Evolutionary conservation across 2,113 vertebrate species (phyloP), one percentile per base, ranked within the genome.

Genomic region (Alethe diademata): DNA sequence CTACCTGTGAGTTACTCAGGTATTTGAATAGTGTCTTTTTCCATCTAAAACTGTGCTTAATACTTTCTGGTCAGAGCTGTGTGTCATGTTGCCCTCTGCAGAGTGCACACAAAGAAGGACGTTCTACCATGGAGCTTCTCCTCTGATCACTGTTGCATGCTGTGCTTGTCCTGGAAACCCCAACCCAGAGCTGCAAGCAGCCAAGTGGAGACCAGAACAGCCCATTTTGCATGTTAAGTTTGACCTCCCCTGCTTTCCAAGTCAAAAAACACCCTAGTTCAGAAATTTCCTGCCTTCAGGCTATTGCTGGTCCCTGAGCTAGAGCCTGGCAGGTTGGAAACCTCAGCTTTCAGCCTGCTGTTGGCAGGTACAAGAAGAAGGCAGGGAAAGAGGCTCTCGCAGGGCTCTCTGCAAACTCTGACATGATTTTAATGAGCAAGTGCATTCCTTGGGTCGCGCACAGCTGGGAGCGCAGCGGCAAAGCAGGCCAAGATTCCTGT

Each of bases 361-460:
- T 60, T 93, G 83, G 79, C 60, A 86, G 83, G 56, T 51, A 56
- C 8, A 58, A 95, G 88, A 57, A 87, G 57, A 53, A 62, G n/a
- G 31, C 58, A 88, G 43, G 35, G 47, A 74, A 84, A 78, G 86
- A 91, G 86, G 48, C 53, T 89, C 80, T 93, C 3, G 0, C 61
- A 66, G 75, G 65, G 60, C 40, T 78, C 48, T 86, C 83, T 53
- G 40, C 48, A 81, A 91, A 92, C 0, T 3, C 86, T 85, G 91
- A 78, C 86, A 72, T 6, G 36, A 84, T 78, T 95, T 94, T 84
- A 93, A 92, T 67, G 69, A 95, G 84, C 84, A 64, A 90, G 66
- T 93, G 78, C 76, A 71, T 89, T 94, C 92, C 86, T 78, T 5
- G 10, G 43, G 80, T 47, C 0, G 0, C 29, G 61, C 65, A 67